Conservation (phyloP, 2,113 vertebrate species). For the Haemorhous mexicanus region DNA sequence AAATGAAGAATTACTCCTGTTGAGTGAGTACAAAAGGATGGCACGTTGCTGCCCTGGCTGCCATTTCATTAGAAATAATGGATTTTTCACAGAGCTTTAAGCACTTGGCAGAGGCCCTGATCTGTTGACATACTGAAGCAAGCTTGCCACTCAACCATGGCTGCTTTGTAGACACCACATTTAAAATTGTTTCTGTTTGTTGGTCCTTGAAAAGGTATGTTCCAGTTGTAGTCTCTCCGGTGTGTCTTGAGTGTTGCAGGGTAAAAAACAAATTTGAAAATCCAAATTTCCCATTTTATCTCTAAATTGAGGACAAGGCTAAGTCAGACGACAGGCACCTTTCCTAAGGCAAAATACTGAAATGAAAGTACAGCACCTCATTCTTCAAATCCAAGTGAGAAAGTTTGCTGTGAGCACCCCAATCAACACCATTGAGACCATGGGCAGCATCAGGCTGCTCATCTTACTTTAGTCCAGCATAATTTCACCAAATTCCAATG, state of each 20-base stretch:
- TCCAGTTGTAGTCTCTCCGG: not conserved
- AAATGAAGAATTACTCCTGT: not conserved
- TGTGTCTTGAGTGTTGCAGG: not conserved
- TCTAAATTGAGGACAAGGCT: not conserved
- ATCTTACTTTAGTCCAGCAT: not conserved
- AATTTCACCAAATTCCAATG: not conserved
- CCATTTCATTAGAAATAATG: conserved; percentile 24
- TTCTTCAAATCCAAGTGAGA: not conserved
- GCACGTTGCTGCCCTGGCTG: not conserved
- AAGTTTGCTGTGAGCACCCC: not conserved
- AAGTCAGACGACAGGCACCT: not conserved
- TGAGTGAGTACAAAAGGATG: not conserved
- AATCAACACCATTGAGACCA: not conserved
- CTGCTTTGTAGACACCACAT: not conserved
- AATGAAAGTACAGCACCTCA: not conserved
- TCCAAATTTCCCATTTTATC: not conserved
- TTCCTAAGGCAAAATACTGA: not conserved
- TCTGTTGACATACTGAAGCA: not conserved
- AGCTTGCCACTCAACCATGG: not conserved
- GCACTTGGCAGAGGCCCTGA: not conserved
- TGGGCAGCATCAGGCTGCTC: not conserved
- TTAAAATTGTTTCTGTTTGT: not conserved
- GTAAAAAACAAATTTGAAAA: not conserved
- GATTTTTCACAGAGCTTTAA: not conserved
- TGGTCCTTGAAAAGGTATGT: not conserved